Conservation (phyloP, 2,888 invertebrate species). For the Dinocampus coccinellae region DNA sequence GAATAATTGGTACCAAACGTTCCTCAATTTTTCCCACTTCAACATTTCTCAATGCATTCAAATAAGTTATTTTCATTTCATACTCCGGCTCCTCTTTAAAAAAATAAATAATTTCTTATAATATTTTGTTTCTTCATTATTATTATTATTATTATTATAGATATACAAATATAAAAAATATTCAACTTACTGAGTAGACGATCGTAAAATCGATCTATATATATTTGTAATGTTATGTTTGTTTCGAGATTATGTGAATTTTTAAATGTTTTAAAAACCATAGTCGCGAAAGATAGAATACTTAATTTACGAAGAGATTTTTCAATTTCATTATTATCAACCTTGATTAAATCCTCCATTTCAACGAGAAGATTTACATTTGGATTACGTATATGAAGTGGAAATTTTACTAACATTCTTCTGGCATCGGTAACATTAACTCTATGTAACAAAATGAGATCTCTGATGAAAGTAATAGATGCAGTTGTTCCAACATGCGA, state of each 20-base stretch:
- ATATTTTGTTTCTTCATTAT: not conserved
- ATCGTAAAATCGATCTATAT: conserved; percentile 35
- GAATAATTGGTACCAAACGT: conserved; percentile 67
- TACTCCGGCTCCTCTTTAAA: conserved; percentile 54
- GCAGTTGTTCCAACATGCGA: conserved; percentile 70
- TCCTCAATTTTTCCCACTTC: conserved; percentile 63
- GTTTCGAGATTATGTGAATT: conserved; percentile 2
- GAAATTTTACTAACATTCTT: conserved; percentile 65
- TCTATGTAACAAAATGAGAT: conserved; percentile 62
- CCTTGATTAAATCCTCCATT: conserved; percentile 60
- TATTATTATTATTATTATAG: not conserved
- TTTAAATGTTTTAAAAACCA: conserved; percentile 65
- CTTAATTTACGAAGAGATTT: conserved; percentile 62
- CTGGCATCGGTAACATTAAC: conserved; percentile 59
- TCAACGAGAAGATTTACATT: conserved; percentile 64
- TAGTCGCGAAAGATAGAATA: conserved; percentile 68
- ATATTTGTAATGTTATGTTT: conserved; percentile 51
- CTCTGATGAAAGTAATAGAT: conserved; percentile 64
- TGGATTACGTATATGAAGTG: conserved; percentile 67
- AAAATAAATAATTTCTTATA: not conserved
- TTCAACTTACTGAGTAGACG: not conserved
- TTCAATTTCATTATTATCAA: conserved; percentile 48
- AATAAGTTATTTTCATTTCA: conserved; percentile 66
- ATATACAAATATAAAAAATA: not conserved
- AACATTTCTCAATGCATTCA: conserved; percentile 70